These are phyloP conservation scores for Apodemus speciosus DNA, from an alignment of 2,113 vertebrate genomes.

Conservation along the genomic window DNA sequence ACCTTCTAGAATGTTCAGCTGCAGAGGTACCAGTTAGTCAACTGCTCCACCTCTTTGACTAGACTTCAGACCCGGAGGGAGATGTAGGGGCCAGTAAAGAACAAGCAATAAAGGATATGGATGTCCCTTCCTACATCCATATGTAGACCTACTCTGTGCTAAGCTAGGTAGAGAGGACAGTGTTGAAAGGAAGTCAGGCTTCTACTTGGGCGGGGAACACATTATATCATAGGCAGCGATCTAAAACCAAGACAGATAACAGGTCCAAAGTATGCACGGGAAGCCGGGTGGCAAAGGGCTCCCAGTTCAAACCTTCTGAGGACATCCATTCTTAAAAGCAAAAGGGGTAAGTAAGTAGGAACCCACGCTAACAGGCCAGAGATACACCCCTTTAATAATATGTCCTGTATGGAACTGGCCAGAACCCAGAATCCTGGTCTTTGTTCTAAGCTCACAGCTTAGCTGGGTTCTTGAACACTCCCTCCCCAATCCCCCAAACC, in stretches of 20 bases:
- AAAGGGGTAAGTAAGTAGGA: neutral
- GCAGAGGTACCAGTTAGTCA: neutral
- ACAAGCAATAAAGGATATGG: neutral
- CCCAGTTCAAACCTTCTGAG: neutral
- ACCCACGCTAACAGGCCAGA: neutral
- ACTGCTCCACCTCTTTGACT: neutral
- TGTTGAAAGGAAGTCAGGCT: neutral
- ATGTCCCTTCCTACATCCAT: too few relatives aligned
- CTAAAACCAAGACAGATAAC: constrained; percentile 1
- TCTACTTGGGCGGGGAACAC: neutral
- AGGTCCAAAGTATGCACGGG: neutral
- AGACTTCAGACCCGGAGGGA: neutral
- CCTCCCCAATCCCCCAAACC: neutral
- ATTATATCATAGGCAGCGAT: neutral
- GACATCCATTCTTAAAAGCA: neutral
- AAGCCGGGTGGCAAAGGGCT: neutral
- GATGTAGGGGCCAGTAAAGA: rapidly evolving
- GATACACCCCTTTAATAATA: neutral
- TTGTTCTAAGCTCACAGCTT: constrained; percentile 18
- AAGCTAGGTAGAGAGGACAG: neutral
- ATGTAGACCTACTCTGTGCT: neutral
- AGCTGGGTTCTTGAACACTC: neutral
- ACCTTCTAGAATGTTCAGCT: neutral
- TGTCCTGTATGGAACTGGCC: neutral
- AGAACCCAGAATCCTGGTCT: constrained; percentile 27